Conservation (phyloP, 2,888 invertebrate genomes). For the Anodontia alba region DNA sequence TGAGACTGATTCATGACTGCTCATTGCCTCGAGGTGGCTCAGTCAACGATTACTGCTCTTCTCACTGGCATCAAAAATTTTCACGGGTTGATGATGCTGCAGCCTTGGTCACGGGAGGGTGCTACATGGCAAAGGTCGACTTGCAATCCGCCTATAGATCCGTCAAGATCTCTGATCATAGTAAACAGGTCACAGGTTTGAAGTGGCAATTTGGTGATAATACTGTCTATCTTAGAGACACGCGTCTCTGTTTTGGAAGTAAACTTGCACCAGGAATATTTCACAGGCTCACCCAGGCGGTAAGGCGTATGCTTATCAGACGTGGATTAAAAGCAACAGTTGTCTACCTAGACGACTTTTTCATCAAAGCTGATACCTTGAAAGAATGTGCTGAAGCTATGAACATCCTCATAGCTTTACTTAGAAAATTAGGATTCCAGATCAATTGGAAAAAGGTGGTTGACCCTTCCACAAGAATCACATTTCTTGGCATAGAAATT, state of each 20-base stretch:
- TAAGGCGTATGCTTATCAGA: conserved; percentile 14
- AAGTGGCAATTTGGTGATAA: not conserved
- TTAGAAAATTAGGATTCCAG: conserved; percentile 26
- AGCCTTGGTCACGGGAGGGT: not conserved
- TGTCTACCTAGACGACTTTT: conserved; percentile 33
- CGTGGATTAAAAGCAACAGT: conserved; percentile 20
- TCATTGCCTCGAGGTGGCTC: no score
- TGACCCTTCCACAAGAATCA: conserved; percentile 5
- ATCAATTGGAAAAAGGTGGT: conserved; percentile 33
- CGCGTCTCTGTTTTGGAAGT: conserved; percentile 8
- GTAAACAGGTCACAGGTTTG: conserved; percentile 14
- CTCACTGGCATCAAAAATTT: conserved; percentile 3
- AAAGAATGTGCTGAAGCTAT: conserved; percentile 2
- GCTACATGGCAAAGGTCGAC: conserved; percentile 15
- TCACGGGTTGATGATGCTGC: not conserved
- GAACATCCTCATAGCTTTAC: not conserved
- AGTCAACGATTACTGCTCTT: conserved; percentile 3
- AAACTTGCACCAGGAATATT: no score
- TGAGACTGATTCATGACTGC: no score
- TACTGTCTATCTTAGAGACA: conserved; percentile 8
- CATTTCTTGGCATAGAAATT: conserved; percentile 21
- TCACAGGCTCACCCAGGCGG: conserved; percentile 29
- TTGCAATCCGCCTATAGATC: conserved; percentile 10
- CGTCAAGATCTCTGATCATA: conserved; percentile 21
- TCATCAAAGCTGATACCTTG: conserved; percentile 16